phyloP scores from a whole-genome alignment of 2,797 vertebrate genomes.

The Dromococcyx pavoninus region DNA sequence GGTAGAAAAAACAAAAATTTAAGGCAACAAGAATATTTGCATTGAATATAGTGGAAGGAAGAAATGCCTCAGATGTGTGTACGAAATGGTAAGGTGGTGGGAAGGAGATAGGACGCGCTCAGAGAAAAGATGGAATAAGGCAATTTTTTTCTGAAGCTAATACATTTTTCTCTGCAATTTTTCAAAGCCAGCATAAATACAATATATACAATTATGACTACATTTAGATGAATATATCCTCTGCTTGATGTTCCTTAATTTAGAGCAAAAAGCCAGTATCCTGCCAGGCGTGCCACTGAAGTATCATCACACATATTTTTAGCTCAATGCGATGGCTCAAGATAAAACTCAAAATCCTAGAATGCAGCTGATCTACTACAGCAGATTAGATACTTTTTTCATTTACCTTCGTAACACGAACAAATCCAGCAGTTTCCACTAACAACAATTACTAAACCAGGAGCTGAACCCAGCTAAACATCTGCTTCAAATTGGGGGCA shows the following conservation, averaged over 20 bases:
- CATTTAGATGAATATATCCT: background rate
- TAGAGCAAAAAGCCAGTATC: background rate
- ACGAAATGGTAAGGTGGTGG: background rate
- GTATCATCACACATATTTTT: background rate
- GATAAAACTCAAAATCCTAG: background rate
- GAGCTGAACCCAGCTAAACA: background rate
- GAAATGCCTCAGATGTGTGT: background rate
- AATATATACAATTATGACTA: background rate
- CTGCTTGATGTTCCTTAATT: background rate
- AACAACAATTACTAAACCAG: background rate
- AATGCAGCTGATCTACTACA: background rate
- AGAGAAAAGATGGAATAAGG: background rate
- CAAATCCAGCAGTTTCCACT: background rate
- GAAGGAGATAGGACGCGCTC: background rate
- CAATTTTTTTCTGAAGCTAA: background rate
- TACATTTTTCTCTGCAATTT: background rate
- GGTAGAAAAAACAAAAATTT: background rate
- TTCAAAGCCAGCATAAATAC: background rate
- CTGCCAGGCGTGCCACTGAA: background rate
- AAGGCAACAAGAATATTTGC: background rate
- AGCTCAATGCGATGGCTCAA: background rate
- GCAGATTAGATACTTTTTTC: background rate
- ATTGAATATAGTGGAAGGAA: background rate
- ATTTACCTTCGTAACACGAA: background rate
- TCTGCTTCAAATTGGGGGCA: background rate